Evolutionary conservation across 2,113 vertebrate genomes (phyloP), one percentile per base, ranked within the genome.

Genomic region (Steatornis caripensis): DNA sequence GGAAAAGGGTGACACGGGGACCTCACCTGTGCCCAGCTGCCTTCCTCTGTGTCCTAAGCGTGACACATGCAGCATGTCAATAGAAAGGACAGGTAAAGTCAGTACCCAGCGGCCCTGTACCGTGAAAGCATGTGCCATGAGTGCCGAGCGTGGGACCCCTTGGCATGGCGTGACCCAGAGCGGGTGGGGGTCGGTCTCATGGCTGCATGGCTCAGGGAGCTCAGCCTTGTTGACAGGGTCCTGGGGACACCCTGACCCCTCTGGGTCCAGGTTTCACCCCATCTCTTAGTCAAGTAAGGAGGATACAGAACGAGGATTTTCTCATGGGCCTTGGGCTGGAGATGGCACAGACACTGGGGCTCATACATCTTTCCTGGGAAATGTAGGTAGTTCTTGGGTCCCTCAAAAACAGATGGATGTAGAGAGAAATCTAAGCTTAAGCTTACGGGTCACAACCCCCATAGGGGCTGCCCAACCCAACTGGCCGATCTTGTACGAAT

Each of bases 21-120:
- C 93, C 99, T 99, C 98, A 99, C 99, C 99, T 99, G 99, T 81
- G 99, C 99, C 99, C 99, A 99, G 98, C 99, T 99, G 96, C 99
- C 99, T 97, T 99, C 99, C 98, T 99, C 99, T 97, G 98, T 99
- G 94, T 99, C 99, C 99, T 99, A 98, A 97, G 95, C 45, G 94
- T 94, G 97, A 97, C 94, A 39, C 93, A 87, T 23, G 98, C 98
- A 97, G 99, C 99, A 85, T 99, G 98, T 96, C 97, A 98, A 96
- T 45, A 97, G 91, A 98, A 97, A 98, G 72, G 97, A 98, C 75
- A 98, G 51, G 87, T 48, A 58, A 80, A 91, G 82, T 98, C 94
- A 98, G 90, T 74, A 77, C 65, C 69, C 4, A 14, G 45, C 5
- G 5, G 62, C 5, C 41, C 62, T 36, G 36, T 57, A 30, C 46